Conservation (phyloP, 1,140 invertebrate genomes). For the Delia radicum region DNA sequence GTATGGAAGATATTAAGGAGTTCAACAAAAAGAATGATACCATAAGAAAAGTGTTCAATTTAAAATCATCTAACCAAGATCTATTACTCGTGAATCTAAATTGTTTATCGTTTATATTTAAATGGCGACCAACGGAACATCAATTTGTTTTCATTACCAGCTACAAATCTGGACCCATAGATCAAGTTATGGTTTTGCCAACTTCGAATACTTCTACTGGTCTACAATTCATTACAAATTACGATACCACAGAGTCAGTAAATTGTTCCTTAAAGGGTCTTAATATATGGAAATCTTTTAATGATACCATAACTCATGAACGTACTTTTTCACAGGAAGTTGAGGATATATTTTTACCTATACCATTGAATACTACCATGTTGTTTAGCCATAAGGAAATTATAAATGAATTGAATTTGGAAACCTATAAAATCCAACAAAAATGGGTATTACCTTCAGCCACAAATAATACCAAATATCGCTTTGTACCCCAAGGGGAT, state of each 20-base stretch:
- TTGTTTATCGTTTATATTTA: slow-evolving; percentile 33
- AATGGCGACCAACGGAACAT: slow-evolving; percentile 26
- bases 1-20: neutral
- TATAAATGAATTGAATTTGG: neutral
- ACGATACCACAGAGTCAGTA: neutral
- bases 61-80: neutral
- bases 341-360: neutral
- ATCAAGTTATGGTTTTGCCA: slow-evolving; percentile 30
- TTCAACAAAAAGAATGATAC: neutral
- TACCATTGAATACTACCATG: neutral
- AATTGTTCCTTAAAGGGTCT: neutral
- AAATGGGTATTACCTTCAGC: neutral
- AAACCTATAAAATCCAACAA: neutral
- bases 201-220: neutral
- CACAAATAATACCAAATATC: neutral
- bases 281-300: neutral
- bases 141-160: slow-evolving; percentile 26
- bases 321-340: neutral
- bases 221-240: neutral
- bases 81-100: slow-evolving; percentile 45
- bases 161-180: slow-evolving; percentile 40
- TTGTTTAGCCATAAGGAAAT: neutral
- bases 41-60: neutral
- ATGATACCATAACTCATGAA: neutral
- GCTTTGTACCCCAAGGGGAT: neutral